phyloP scores from a whole-genome alignment of 2,113 vertebrate genomes.

The Megaceryle torquata region DNA sequence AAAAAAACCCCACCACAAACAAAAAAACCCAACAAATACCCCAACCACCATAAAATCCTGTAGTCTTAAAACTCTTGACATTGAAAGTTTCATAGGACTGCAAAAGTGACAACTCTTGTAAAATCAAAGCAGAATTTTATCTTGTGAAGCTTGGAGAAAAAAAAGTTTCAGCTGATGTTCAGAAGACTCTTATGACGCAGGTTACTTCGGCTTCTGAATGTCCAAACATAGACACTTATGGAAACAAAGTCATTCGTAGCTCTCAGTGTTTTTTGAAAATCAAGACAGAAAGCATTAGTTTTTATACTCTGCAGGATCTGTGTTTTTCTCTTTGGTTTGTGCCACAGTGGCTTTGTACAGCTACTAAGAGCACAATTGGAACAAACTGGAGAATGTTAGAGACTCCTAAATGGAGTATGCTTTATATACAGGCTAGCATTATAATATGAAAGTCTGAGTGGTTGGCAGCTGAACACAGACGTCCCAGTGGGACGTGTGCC shows the following conservation, averaged over 20 bases:
- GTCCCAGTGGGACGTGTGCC: neutral
- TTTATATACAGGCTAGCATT: neutral
- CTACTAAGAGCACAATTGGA: neutral
- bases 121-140: neutral
- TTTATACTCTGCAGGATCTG: neutral
- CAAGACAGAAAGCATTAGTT: neutral
- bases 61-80: neutral
- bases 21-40: neutral
- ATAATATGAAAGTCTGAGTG: neutral
- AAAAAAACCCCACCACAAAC: too few relatives aligned
- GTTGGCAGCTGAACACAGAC: neutral
- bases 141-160: neutral
- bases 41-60: accelerated
- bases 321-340: neutral
- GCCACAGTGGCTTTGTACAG: neutral
- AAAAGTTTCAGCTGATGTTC: neutral
- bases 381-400: neutral
- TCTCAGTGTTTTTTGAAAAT: neutral
- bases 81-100: neutral
- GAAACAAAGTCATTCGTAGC: neutral
- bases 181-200: neutral
- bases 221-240: neutral
- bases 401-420: neutral
- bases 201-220: neutral
- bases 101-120: neutral